Base-by-base conservation (phyloP, 2,888 invertebrate genomes). In the Pachymerium ferrugineum region DNA sequence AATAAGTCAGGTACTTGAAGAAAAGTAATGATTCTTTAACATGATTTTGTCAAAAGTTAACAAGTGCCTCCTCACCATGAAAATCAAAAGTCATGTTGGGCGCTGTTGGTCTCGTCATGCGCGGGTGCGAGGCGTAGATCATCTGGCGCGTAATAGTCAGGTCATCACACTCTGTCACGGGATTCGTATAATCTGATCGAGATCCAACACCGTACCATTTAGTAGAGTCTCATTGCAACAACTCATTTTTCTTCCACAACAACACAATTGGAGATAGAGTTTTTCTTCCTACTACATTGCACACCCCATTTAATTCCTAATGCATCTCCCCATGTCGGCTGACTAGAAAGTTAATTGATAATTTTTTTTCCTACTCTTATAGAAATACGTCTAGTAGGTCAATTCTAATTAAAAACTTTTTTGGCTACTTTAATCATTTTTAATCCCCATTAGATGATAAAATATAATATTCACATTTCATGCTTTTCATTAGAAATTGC, bases 1-100 rank as follows among this genome's bases (percentile, higher is more conserved):
- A 75, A 42, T 29, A 75, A 70, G 35, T 75, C 75, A 22, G 75
- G 75, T 35, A 75, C 75, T 75, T n/a, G n/a, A n/a, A n/a, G n/a
- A n/a, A n/a, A n/a, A n/a, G n/a, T n/a, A n/a, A n/a, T n/a, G n/a
- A 25, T 12, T 69, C 29, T 68, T 0, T 14, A 8, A 68, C 31
- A 35, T 35, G 10, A 14, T 35, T 12, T 35, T 35, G 10, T 35
- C 12, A 35, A 35, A 8, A 35, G 12, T 35, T 35, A 35, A n/a
- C n/a, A n/a, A n/a, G n/a, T 16, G 47, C 19, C 3, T 28, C 8
- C 25, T 25, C n/a, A 69, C 69, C 69, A 19, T 69, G 69, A 30
- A 33, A 30, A 30, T 69, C 69, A 33, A 33, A 69, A 33, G 30
- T 33, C 69, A 69, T 69, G 62, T 62, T 62, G 8, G 69, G 69